Percentiles rank a stretch among this genome's conserved stretches.
These are phyloP conservation scores for Uloborus plumipes DNA, from an alignment of 2,888 invertebrate species.

Conservation along the genomic window DNA sequence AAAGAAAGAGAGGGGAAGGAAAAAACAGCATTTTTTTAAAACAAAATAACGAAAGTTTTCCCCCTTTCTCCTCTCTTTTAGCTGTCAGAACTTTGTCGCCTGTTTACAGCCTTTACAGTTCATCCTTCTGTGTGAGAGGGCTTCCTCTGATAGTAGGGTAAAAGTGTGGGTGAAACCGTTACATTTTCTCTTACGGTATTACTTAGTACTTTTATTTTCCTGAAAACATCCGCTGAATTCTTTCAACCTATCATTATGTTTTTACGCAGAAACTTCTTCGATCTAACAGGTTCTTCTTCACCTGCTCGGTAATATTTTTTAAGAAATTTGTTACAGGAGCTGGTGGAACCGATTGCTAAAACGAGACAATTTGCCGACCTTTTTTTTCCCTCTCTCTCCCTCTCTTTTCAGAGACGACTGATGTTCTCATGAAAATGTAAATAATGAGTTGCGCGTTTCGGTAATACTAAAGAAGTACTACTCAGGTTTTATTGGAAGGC, in stretches of 20 bases:
- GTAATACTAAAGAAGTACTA: too few relatives aligned
- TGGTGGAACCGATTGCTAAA: constrained; percentile 49
- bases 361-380: constrained; percentile 8
- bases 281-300: constrained; percentile 38
- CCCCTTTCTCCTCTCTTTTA: too few relatives aligned
- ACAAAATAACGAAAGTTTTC: too few relatives aligned
- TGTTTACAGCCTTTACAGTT: too few relatives aligned
- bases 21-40: too few relatives aligned
- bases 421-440: constrained; percentile 23
- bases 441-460: constrained; percentile 16
- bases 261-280: constrained; percentile 27
- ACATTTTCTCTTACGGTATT: constrained; percentile 2
- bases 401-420: constrained; percentile 28
- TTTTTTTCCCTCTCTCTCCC: constrained; percentile 1
- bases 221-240: constrained; percentile 46
- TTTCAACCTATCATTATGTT: constrained; percentile 37
- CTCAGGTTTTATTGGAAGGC: too few relatives aligned
- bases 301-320: constrained; percentile 27
- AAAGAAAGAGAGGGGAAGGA: too few relatives aligned
- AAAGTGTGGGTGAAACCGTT: constrained; percentile 12
- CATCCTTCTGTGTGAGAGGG: too few relatives aligned
- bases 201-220: constrained; percentile 45
- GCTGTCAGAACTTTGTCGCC: too few relatives aligned
- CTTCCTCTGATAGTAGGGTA: not conserved
- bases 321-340: constrained; percentile 19